Base-by-base conservation (phyloP, 2,888 invertebrate species). In the Scaptomyza parva region DNA sequence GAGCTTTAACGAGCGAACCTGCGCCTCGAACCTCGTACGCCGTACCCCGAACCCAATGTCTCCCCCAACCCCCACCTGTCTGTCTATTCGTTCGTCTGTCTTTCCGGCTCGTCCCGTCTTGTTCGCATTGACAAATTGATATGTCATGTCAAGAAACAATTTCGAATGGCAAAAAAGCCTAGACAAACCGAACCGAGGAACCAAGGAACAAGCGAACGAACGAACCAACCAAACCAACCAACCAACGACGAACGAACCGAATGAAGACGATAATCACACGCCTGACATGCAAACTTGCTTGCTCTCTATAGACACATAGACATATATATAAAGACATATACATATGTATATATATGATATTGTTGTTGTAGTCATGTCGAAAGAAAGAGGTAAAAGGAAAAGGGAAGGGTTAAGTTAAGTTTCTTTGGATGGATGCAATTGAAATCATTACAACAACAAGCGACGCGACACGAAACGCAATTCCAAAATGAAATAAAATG, bases 141-240 rank as follows among this genome's bases (percentile, higher is more conserved):
- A 88, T 91, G 88, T 89, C 91, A 91, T 91, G 91, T 90, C 88
- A 89, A 89, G 89, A 91, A 91, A 91, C 90, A 91, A 91, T 91
- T 91, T 91, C 70, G 37, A 37, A 37, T 70, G 79, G 65, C 76
- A 50, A 53, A 76, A 73, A 67, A 72, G 71, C 85, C 76, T 67
- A 81, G 76, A 75, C 81, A n/a, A n/a, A n/a, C n/a, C n/a, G 59
- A 61, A 17, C 35, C 2, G 17, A 37, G 9, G 59, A 61, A 17
- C 35, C 2, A 37, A 37, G 9, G 17, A 37, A 37, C 33, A 5
- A 33, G 2, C 3, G n/a, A 33, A 4, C 3, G 37, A 20, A 59
- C 28, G 26, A 58, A 44, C 20, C 50, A 40, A 51, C 45, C 45
- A 52, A 45, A 22, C 35, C 41, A 41, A 61, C 58, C 35, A 28